phyloP scores from a whole-genome alignment of 2,888 invertebrate species.

The Acanthoscelides obtectus region DNA sequence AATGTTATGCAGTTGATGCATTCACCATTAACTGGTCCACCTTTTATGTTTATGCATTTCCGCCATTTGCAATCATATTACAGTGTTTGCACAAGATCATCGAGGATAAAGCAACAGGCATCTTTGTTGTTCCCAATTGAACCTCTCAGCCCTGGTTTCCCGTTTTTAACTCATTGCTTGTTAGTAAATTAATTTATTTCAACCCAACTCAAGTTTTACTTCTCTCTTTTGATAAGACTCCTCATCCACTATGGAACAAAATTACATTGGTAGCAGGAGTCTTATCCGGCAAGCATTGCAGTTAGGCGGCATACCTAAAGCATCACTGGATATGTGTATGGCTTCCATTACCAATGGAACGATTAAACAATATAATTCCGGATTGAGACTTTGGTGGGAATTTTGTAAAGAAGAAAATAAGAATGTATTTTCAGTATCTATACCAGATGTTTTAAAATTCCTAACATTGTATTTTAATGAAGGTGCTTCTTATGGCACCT shows the following conservation, averaged over 20 bases:
- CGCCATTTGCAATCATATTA: no score
- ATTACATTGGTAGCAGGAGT: constrained; percentile 19
- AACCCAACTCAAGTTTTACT: constrained; percentile 5
- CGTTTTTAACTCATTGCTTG: constrained; percentile 10
- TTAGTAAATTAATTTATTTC: constrained; percentile 3
- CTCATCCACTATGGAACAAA: neutral
- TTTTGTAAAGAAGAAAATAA: constrained; percentile 1
- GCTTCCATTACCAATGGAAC: constrained; percentile 11
- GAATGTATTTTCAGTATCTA: neutral
- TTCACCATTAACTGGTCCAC: constrained; percentile 6
- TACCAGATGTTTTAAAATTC: no score
- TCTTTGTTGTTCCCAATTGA: constrained; percentile 6
- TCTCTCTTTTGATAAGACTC: constrained; percentile 4
- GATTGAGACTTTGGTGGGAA: neutral
- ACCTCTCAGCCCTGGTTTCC: no score
- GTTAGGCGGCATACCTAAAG: constrained; percentile 7
- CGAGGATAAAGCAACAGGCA: neutral
- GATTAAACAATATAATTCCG: no score
- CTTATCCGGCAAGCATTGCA: constrained; percentile 16
- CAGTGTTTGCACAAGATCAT: constrained; percentile 2
- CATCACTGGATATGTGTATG: constrained; percentile 9
- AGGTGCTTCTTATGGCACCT: constrained; percentile 17
- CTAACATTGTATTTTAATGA: constrained; percentile 10
- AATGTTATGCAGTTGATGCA: neutral
- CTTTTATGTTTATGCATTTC: constrained; percentile 9